Evolutionary conservation across 2,888 invertebrate species (phyloP).

Genomic region (Drosophila koepferae): DNA sequence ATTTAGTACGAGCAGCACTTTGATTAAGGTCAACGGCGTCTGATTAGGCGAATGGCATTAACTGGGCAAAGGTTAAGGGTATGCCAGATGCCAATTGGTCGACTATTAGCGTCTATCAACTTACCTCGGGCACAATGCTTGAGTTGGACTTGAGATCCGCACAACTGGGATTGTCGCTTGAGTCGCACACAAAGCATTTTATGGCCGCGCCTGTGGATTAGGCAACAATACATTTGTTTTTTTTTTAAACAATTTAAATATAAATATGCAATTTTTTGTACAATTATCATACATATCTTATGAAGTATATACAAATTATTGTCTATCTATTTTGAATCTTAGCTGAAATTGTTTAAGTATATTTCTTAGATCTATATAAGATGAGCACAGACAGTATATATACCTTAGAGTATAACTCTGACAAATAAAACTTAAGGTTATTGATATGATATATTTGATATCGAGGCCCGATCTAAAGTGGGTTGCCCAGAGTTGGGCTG

Average conservation of each 20-base stretch:
- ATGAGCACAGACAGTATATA: not conserved
- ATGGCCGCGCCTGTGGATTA: constrained; percentile 84
- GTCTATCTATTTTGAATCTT: not conserved
- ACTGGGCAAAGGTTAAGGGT: constrained; percentile 39
- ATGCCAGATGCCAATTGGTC: constrained; percentile 4
- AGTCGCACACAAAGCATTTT: constrained; percentile 87
- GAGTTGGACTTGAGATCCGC: constrained; percentile 83
- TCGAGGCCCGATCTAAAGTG: too few species aligned
- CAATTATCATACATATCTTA: not conserved
- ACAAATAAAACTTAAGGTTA: not conserved
- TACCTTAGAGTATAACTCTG: not conserved
- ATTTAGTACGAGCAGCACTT: constrained; percentile 43
- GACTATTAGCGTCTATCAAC: constrained; percentile 23
- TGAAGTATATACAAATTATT: too few species aligned
- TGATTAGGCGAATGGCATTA: constrained; percentile 37
- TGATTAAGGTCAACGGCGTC: constrained; percentile 58
- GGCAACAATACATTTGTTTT: constrained; percentile 23
- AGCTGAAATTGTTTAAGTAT: not conserved
- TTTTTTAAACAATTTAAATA: not conserved
- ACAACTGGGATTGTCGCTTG: constrained; percentile 86
- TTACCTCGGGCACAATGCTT: constrained; percentile 83
- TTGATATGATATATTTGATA: not conserved
- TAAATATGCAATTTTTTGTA: not conserved
- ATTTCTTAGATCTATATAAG: not conserved
- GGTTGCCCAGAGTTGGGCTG: too few species aligned